A percentile compares a stretch with the other conserved stretches of the same genome.
Evolutionary conservation across 2,888 invertebrate genomes (phyloP).

Genomic region (Charanyca ferruginea): DNA sequence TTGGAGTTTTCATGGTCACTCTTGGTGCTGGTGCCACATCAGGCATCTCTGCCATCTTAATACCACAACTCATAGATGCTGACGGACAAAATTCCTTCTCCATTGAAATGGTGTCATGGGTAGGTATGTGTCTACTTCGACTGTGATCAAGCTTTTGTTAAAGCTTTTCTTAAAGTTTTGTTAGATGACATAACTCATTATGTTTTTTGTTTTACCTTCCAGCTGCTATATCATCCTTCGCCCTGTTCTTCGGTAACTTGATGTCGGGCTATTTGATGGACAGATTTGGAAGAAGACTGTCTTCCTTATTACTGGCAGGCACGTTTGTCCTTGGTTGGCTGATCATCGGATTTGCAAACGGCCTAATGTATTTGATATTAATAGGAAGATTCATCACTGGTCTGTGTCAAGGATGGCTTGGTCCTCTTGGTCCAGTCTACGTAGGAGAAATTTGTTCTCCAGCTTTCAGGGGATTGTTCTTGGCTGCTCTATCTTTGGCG

Average conservation of each 20-base stretch:
- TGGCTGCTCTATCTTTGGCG: slow-evolving; percentile 92
- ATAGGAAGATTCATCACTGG: slow-evolving; percentile 91
- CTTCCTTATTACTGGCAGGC: slow-evolving; percentile 88
- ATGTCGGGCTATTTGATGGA: slow-evolving; percentile 92
- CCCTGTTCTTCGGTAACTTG: slow-evolving; percentile 92
- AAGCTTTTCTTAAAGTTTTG: not conserved
- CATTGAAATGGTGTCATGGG: slow-evolving; percentile 91
- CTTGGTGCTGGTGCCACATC: slow-evolving; percentile 91
- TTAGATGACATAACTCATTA: not conserved
- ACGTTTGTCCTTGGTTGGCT: slow-evolving; percentile 92
- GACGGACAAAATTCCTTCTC: slow-evolving; percentile 81
- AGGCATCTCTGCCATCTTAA: slow-evolving; percentile 92
- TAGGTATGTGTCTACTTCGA: slow-evolving; percentile 86
- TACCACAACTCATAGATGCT: slow-evolving; percentile 90
- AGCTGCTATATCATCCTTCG: slow-evolving; percentile 92
- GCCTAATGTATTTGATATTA: slow-evolving; percentile 84
- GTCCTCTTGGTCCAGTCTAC: slow-evolving; percentile 91
- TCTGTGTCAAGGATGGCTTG: slow-evolving; percentile 91
- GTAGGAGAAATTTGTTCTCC: slow-evolving; percentile 92
- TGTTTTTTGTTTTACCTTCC: slow-evolving; percentile 71
- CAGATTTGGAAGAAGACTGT: slow-evolving; percentile 90
- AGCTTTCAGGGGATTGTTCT: slow-evolving; percentile 91
- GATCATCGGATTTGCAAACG: slow-evolving; percentile 88
- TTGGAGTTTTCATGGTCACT: slow-evolving; percentile 90
- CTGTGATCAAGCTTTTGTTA: slow-evolving; percentile 1